phyloP scores from a whole-genome alignment of 1,140 invertebrate genomes.

The Drosophila gunungcola region DNA sequence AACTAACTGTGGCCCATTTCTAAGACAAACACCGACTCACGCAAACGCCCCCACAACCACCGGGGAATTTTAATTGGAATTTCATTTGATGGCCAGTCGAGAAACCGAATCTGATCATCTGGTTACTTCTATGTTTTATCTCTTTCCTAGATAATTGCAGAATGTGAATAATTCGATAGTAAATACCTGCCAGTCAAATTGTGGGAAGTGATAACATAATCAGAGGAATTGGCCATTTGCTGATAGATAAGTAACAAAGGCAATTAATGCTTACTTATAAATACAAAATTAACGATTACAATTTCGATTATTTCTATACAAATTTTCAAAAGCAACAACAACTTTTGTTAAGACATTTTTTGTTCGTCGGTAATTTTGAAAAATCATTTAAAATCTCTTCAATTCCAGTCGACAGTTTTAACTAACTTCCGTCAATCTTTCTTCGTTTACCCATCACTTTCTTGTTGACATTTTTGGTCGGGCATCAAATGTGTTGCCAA shows the following conservation, averaged over 20 bases:
- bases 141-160: conserved; percentile 10
- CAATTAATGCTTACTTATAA: background rate
- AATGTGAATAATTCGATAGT: conserved; percentile 27
- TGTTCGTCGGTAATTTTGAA: too few relatives aligned
- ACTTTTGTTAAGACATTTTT: too few relatives aligned
- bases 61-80: conserved; percentile 65
- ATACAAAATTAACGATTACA: background rate
- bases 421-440: conserved; percentile 1
- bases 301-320: background rate
- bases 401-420: background rate
- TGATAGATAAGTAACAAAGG: background rate
- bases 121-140: conserved; percentile 11
- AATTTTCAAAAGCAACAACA: too few relatives aligned
- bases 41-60: conserved; percentile 14
- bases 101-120: conserved; percentile 32
- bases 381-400: too few relatives aligned
- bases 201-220: background rate
- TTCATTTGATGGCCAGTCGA: conserved; percentile 37
- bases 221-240: conserved; percentile 8
- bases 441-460: background rate
- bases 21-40: conserved; percentile 31
- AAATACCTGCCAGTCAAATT: conserved; percentile 9
- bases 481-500: conserved; percentile 66
- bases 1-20: conserved; percentile 75
- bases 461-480: conserved; percentile 44